Evolutionary conservation across 2,113 vertebrate species (phyloP).

Genomic region (Tretioscincus oriximinensis): DNA sequence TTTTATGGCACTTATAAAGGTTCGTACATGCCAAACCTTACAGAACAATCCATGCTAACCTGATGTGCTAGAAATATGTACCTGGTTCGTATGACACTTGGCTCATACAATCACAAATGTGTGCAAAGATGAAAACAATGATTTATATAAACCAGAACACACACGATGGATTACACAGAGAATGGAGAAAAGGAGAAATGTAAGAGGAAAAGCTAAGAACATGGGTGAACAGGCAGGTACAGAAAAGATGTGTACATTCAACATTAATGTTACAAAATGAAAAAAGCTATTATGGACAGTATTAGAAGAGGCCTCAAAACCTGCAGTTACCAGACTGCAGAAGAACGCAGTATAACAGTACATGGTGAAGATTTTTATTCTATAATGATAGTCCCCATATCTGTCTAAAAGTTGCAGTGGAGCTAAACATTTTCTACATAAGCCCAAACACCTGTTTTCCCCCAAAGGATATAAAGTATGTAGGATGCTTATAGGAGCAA

Average conservation of each 20-base stretch:
- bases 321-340: neutral
- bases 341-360: neutral
- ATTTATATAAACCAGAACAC: neutral
- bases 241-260: neutral
- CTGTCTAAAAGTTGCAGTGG: neutral
- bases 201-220: neutral
- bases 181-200: neutral
- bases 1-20: neutral
- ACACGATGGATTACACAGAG: too few species aligned
- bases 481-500: neutral
- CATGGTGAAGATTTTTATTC: too few species aligned
- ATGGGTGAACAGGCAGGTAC: neutral
- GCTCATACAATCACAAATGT: neutral
- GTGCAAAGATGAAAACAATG: too few species aligned
- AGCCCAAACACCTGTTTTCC: neutral
- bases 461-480: neutral
- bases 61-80: too few species aligned
- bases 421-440: neutral
- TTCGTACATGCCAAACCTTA: too few species aligned
- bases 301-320: neutral
- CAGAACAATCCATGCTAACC: too few species aligned
- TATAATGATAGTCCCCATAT: neutral
- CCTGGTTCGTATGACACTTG: too few species aligned
- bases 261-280: neutral
- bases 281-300: neutral